Base-by-base conservation (phyloP, 2,113 vertebrate species). In the Platysteira castanea region DNA sequence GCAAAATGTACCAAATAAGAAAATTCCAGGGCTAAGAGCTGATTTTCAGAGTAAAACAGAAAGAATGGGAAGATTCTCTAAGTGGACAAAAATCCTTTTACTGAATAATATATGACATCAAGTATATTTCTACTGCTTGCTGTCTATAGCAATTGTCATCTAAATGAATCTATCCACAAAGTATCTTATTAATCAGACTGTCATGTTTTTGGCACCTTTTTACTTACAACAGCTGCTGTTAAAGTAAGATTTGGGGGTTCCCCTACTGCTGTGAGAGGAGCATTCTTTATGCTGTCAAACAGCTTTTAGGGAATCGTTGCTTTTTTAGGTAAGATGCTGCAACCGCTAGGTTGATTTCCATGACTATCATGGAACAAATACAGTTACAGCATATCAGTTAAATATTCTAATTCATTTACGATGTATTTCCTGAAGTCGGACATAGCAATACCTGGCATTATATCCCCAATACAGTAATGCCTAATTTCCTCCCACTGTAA, bases 171-270 rank as follows among this genome's bases (percentile, higher is more conserved):
- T 74, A 61, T 68, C 71, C 79, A 74, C 74, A 46, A 88, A 95
- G 49, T 37, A 70, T 42, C 78, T 89, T 90, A 84, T 91, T 87
- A 84, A 96, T 96, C 87, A 96, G 78, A 73, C n/a, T 73, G 52
- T 50, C 74, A 31, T 64, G 76, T 4, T 96, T 95, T 96, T 90
- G 93, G 84, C 93, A 15, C 47, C 71, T 90, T 92, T 95, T 71
- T 54, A 57, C 71, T 92, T 90, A 77, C 15, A 95, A 89, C 92
- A 96, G 93, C 70, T 93, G 90, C 50, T 88, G 84, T 82, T 95
- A 83, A 97, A 96, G 69, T 67, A 84, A 79, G 89, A 93, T 96
- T 93, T 94, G 67, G 71, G 71, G 88, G 91, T 80, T 97, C 76
- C 88, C 83, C 81, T 27, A 76, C 44, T 95, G 95, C 68, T 84